Evolutionary conservation across 2,888 invertebrate genomes (phyloP), one percentile per base, ranked within the genome.

Genomic region (Meloe dianella): DNA sequence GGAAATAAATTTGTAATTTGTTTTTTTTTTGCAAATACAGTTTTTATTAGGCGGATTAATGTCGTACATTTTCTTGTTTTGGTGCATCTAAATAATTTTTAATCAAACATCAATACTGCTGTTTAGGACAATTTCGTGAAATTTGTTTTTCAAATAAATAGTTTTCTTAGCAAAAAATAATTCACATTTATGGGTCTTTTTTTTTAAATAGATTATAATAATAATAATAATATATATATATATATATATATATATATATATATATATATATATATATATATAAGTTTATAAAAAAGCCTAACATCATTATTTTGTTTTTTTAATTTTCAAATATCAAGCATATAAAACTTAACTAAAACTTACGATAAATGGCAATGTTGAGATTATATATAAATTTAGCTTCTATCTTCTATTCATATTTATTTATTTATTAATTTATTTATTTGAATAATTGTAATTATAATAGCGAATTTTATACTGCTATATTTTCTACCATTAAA

Each of bases 301-400:
- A 69, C 69, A 69, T 67, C 61, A 61, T 54, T 61, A 61, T 61
- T 32, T 65, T 32, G 12, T 32, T 32, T 32, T 32, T 3, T 35
- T 35, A 8, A 32, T 32, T 30, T 59, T 67, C 24, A 29, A 30
- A 32, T 30, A 51, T 65, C 60, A 69, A 69, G 69, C 75, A 73
- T 76, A 73, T 74, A 75, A 75, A 77, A 77, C 75, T 74, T 77
- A 76, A 73, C 73, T 75, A 73, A 69, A 61, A 54, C 67, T 66
- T 66, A 77, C 77, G 77, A 77, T 72, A 75, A 77, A 77, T 73
- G 73, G 75, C 71, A 70, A 64, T n/a, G 56, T 29, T 54, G 73
- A 77, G 73, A 75, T 76, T 73, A 41, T 17, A 10, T 1, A 1
- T 35, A 17, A 17, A n/a, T n/a, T 17, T 27, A 27, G 2, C 2